Base-by-base conservation (phyloP, 30 jellyfish, hydroid and myxozoan species). In the Phacellophora camtschatica region DNA sequence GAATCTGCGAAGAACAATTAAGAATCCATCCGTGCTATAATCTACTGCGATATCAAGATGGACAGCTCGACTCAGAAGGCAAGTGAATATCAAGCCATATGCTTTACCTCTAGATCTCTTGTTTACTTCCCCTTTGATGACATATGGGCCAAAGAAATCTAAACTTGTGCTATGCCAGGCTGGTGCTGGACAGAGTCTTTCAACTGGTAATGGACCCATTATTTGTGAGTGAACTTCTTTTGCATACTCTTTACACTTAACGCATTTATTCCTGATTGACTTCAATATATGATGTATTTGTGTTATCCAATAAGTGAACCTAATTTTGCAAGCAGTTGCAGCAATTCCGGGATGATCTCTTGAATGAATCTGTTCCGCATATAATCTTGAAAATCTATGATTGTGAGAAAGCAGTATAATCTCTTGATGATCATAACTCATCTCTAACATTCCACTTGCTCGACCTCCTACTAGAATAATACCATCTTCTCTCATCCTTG, bases 31-130 rank as follows among this genome's bases (percentile, higher is more conserved):
- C 25, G 88, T 76, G 29, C 88, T 49, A 48, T 58, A 87, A 48
- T 87, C 94, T 6, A 58, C 66, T 27, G 90, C 88, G 46, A 77
- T 41, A 16, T 87, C 94, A 28, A 70, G 58, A 67, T 71, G 88
- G 61, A 69, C 86, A 20, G 95, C 89, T 88, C 92, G 79, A 28
- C 95, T 71, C 59, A 25, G 71, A 74, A 88, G 61, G 66, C 95
- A 81, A 20, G 87, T 78, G 57, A 71, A 79, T 6, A 88, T 80
- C 31, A 77, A 82, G 11, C 95, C 87, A 70, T 59, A 78, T 33
- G 20, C 39, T 84, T 88, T 88, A 31, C n/a, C n/a, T n/a, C n/a
- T n/a, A 5, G 79, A 45, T 54, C 63, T 42, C 68, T 78, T 88
- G 39, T 88, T 63, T 12, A 87, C 82, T 63, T 84, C 88, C 5